phyloP scores from a whole-genome alignment of 2,797 vertebrate genomes.

The Tangara arthus region DNA sequence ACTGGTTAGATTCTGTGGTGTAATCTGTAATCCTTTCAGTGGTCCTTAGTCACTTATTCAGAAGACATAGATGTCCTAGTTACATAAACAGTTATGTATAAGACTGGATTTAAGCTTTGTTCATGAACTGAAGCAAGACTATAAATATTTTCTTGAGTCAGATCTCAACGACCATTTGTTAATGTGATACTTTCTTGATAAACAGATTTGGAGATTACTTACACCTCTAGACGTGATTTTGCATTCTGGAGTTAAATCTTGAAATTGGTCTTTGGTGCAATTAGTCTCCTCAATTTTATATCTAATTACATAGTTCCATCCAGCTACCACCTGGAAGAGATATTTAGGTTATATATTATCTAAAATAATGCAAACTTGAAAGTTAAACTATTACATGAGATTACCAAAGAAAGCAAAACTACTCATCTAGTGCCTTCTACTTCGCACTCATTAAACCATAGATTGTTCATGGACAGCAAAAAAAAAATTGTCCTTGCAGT shows the following conservation, averaged over 20 bases:
- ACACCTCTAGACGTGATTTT: slow-evolving; percentile 60
- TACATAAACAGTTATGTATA: background rate
- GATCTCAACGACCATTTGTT: background rate
- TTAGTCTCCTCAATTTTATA: slow-evolving; percentile 82
- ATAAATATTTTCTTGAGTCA: background rate
- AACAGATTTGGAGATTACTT: slow-evolving; percentile 51
- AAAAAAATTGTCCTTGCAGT: background rate
- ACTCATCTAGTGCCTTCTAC: background rate
- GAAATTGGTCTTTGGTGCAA: slow-evolving; percentile 81
- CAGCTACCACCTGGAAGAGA: slow-evolving; percentile 83
- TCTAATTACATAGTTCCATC: slow-evolving; percentile 77
- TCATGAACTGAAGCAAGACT: background rate
- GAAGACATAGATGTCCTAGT: background rate
- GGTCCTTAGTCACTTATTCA: background rate
- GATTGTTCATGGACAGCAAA: background rate
- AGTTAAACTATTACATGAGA: background rate
- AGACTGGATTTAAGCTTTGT: background rate
- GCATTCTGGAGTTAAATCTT: slow-evolving; percentile 77
- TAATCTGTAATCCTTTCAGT: background rate
- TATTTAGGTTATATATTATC: background rate
- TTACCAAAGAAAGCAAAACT: background rate
- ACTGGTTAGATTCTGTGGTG: background rate
- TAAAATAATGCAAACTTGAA: background rate
- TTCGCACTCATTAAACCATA: background rate
- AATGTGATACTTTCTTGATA: background rate